Evolutionary conservation across 2,113 vertebrate species (phyloP), one percentile per base, ranked within the genome.

Genomic region (Glaucomys volans): DNA sequence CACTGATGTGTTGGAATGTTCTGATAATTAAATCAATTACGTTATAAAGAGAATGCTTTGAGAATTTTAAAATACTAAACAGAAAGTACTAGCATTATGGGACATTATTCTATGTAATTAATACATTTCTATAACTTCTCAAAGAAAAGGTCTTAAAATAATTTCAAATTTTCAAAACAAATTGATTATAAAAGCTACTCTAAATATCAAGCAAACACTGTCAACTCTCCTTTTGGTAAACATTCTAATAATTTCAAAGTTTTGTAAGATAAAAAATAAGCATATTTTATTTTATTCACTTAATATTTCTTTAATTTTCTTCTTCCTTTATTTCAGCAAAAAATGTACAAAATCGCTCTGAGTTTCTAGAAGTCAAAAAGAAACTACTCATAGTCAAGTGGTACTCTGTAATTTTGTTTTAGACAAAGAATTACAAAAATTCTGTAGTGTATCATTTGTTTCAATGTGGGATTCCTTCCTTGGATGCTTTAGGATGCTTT

Each of bases 241-340:
- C 32, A 90, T 24, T 75, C 37, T 77, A 89, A 82, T 90, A 81
- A 96, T 88, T 89, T 94, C 22, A 86, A 96, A 82, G 62, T 87
- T 91, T 64, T 57, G 1, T 76, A 30, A 18, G 3, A 59, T 12
- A 81, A 87, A 77, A 40, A 87, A 52, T 66, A 69, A 93, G 57
- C 59, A 66, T 2, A 85, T 66, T 87, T 79, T 62, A 80, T 54
- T 94, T 64, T 96, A 92, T 40, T 87, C 64, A 62, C 42, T 92
- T 94, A 44, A 32, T 91, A 92, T 67, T 90, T 91, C 20, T 64
- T 69, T 95, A 22, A 90, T 50, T 93, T 90, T 77, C 42, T 75
- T 91, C 24, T 86, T 76, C 83, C 1, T 85, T 88, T 87, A 71
- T 59, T 86, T 96, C 16, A 92, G 42, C 32, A 32, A 57, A 95